A percentile compares a stretch with the other conserved stretches of the same genome.
phyloP scores from a whole-genome alignment of 2,113 vertebrate species.

The Smithornis capensis region DNA sequence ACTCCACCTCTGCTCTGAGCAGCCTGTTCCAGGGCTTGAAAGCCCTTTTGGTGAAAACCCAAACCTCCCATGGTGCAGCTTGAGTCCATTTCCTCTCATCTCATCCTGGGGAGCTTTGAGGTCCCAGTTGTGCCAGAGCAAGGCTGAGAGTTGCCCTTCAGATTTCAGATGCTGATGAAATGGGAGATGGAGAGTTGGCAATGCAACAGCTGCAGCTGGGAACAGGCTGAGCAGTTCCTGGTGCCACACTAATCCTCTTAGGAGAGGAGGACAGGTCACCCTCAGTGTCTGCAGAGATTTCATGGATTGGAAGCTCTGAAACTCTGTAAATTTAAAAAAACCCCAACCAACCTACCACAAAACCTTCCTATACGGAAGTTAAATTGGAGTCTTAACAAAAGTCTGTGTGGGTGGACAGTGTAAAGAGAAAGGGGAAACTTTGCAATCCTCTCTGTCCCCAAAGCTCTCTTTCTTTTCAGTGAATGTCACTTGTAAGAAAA shows the following conservation, averaged over 20 bases:
- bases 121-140: neutral
- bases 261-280: neutral
- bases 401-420: neutral
- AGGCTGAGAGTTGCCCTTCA: neutral
- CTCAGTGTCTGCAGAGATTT: neutral
- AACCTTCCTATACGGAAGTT: neutral
- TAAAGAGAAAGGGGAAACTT: neutral
- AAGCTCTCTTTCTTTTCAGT: neutral
- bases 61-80: neutral
- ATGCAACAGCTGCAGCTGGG: neutral
- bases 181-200: neutral
- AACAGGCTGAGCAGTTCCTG: neutral
- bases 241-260: neutral
- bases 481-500: neutral
- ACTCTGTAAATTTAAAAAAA: neutral
- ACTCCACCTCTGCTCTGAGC: neutral
- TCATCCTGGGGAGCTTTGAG: neutral
- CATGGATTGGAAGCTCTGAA: neutral
- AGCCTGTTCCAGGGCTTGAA: neutral
- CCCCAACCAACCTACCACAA: neutral
- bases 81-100: neutral
- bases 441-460: neutral
- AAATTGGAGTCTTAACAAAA: neutral
- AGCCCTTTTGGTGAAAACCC: neutral
- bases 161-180: neutral